Percentiles rank a stretch among this genome's conserved stretches.
Conservation (phyloP, 2,113 vertebrate species). For the Ciconia stormi region DNA sequence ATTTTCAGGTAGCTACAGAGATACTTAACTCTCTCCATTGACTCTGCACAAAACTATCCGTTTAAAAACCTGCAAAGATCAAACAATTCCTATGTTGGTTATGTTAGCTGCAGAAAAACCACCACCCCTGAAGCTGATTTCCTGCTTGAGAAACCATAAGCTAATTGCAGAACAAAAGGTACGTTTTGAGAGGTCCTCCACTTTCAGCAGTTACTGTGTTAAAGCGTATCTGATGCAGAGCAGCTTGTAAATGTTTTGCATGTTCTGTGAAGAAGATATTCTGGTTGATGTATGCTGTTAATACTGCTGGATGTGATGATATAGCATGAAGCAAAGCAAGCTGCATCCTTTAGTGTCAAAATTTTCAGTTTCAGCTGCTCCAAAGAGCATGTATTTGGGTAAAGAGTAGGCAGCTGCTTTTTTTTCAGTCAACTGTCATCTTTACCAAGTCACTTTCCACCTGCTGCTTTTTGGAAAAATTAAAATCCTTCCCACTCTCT, state of each 20-base stretch:
- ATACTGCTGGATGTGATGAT: neutral
- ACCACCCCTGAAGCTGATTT: constrained; percentile 67
- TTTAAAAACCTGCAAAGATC: constrained; percentile 61
- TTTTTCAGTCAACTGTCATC: neutral
- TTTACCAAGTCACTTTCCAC: neutral
- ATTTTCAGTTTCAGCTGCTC: neutral
- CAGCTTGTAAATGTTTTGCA: neutral
- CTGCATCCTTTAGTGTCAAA: neutral
- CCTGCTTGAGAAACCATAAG: constrained; percentile 73
- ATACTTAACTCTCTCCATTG: neutral
- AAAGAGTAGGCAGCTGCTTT: constrained; percentile 13
- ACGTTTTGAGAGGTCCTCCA: constrained; percentile 28
- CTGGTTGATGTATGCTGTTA: neutral
- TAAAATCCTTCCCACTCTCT: constrained; percentile 27
- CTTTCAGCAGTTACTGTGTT: neutral
- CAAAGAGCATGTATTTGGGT: neutral
- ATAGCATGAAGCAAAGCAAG: neutral
- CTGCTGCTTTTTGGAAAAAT: neutral
- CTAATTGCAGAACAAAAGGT: constrained; percentile 57
- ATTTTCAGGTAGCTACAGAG: neutral
- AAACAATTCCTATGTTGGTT: constrained; percentile 58
- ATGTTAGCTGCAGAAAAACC: constrained; percentile 69
- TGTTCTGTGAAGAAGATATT: neutral
- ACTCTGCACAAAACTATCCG: neutral
- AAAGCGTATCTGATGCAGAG: neutral